Percentiles rank a stretch among this genome's conserved stretches.
These are phyloP conservation scores for Epiblema foenella DNA, from an alignment of 2,888 invertebrate genomes.

Conservation along the genomic window DNA sequence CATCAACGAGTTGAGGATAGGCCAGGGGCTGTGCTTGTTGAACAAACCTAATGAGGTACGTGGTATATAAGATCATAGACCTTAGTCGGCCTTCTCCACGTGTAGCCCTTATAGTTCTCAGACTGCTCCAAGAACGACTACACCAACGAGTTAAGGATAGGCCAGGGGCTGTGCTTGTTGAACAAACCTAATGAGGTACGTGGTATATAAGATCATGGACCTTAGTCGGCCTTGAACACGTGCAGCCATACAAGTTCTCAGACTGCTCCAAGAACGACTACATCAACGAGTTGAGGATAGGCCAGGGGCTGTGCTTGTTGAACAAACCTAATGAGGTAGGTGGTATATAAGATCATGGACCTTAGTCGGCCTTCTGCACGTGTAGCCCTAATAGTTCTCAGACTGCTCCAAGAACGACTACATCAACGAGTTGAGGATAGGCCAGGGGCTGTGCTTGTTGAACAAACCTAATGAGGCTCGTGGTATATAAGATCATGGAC, in stretches of 20 bases:
- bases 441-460: slow-evolving; percentile 95
- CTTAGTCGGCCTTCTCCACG: slow-evolving; percentile 95
- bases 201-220: slow-evolving; percentile 86
- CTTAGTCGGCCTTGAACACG: slow-evolving; percentile 95
- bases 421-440: slow-evolving; percentile 93
- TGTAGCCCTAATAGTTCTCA: slow-evolving; percentile 98
- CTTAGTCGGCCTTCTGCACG: slow-evolving; percentile 95
- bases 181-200: slow-evolving; percentile 97
- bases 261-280: slow-evolving; percentile 97
- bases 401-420: slow-evolving; percentile 97
- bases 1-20: slow-evolving; percentile 93
- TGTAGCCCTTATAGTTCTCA: slow-evolving; percentile 98
- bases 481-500: slow-evolving; percentile 81
- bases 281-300: slow-evolving; percentile 93
- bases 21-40: slow-evolving; percentile 95
- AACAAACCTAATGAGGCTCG: slow-evolving; percentile 97
- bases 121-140: slow-evolving; percentile 97
- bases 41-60: slow-evolving; percentile 97
- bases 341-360: slow-evolving; percentile 88
- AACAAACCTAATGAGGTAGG: slow-evolving; percentile 97
- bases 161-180: slow-evolving; percentile 95
- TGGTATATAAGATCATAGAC: slow-evolving; percentile 88
- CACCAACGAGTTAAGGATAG: slow-evolving; percentile 93
- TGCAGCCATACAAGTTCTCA: slow-evolving; percentile 98
- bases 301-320: slow-evolving; percentile 95